Evolutionary conservation across 1,140 invertebrate genomes (phyloP), one percentile per base, ranked within the genome.

Genomic region (Drosophila prosaltans): DNA sequence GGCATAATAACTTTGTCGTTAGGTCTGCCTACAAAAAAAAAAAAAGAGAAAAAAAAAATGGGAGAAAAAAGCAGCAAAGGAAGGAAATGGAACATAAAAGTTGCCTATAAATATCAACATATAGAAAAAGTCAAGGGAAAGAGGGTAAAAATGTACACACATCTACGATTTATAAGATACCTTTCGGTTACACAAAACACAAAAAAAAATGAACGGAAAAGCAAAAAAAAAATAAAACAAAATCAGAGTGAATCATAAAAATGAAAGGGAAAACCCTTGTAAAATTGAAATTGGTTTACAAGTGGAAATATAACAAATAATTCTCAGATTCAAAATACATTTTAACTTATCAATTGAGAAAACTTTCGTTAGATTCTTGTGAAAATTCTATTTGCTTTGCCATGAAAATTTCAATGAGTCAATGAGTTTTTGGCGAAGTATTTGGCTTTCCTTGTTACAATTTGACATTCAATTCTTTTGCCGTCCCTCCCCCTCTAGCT

Each of bases 1-100:
- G 71, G 62, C 81, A 84, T 83, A 84, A 85, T 84, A 84, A 81
- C 81, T 78, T 84, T 85, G 81, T 81, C 78, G 71, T 84, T 74
- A 86, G 57, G 57, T 59, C 57, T 59, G 57, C 30, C 57, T 32
- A 58, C 30, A 9, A 59, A 39, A 59, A 59, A 51, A 51, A 9
- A 24, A 48, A 51, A 9, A 24, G 24, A 48, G 2, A 48, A 7
- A 24, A 48, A 48, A 48, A 45, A 51, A 51, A 51, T 16, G 8
- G 26, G 21, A 36, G 32, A 36, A 7, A 36, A 36, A 36, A 36
- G 9, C 45, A 51, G 32, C 32, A 51, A 51, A 59, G 83, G 79
- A 86, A 82, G 65, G 68, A 71, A 78, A 54, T 68, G 41, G 43
- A 68, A 58, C 78, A 79, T 65, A 83, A 79, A 65, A 81, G 66